A percentile compares a stretch with the other conserved stretches of the same genome.
These are phyloP conservation scores for Bradynema listronoti DNA, from an alignment of 1,140 invertebrate species.

Conservation along the genomic window DNA sequence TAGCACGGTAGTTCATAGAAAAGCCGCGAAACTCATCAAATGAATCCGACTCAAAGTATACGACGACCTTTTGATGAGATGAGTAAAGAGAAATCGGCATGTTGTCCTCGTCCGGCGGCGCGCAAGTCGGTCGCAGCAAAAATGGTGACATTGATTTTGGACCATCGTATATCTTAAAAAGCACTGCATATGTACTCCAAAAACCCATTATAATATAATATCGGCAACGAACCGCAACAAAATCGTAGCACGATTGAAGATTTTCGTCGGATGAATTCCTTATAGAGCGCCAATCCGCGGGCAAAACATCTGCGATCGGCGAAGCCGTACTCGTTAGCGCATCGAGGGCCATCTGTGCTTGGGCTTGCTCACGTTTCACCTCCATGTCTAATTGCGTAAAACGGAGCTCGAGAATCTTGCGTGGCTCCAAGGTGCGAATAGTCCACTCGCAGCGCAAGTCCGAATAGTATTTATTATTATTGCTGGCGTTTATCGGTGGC, in stretches of 20 bases:
- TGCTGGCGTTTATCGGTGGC: conserved; percentile 22
- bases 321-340: neutral
- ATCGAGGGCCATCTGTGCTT: too few relatives aligned
- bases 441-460: conserved; percentile 47
- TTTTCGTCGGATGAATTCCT: too few relatives aligned
- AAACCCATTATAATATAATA: neutral
- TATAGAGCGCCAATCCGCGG: neutral
- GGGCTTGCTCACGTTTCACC: neutral
- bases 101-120: conserved; percentile 10
- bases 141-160: conserved; percentile 32
- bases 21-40: conserved; percentile 35
- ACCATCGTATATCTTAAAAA: conserved; percentile 51
- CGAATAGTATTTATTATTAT: conserved; percentile 35
- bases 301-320: neutral
- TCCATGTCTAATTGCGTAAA: conserved; percentile 41
- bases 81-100: conserved; percentile 24
- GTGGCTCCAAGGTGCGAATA: conserved; percentile 21
- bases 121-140: conserved; percentile 32
- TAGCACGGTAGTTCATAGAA: conserved; percentile 28
- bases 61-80: conserved; percentile 27
- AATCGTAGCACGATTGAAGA: conserved; percentile 43
- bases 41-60: conserved; percentile 48
- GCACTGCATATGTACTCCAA: neutral
- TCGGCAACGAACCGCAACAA: conserved; percentile 29
- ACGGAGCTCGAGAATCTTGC: conserved; percentile 35